Base-by-base conservation (phyloP, 1,140 invertebrate genomes). In the Phymorhynchus buccinoides region DNA sequence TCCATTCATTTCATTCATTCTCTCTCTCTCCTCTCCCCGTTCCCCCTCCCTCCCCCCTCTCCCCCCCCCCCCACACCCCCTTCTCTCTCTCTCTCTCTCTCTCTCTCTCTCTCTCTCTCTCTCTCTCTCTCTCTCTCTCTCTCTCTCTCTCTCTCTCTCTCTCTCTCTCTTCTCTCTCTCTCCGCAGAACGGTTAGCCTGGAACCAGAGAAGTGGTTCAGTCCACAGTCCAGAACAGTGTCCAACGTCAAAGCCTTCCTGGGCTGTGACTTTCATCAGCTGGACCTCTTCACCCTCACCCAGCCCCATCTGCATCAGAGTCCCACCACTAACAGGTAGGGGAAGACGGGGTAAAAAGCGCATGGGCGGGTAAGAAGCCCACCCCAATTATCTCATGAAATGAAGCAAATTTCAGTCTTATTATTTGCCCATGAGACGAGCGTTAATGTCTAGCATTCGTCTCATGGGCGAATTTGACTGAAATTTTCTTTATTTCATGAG, bases 251-350 rank as follows among this genome's bases (percentile, higher is more conserved):
- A 30, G 14, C 30, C 18, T 62, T 86, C 66, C 81, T 86, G 30
- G 62, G 35, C 37, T 86, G 85, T 56, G 42, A 83, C 27, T 66
- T 80, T 6, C 30, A 16, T 0, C 30, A 37, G 48, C 7, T 80
- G 37, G 85, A 86, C 62, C 56, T 62, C 30, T n/a, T 32, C 18
- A 80, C 85, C 1, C 41, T 86, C 18, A 84, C 1, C 7, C 85
- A 86, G 77, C 71, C 22, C 52, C 81, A 83, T 56, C 42, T 83
- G 56, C 41, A 12, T 0, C 56, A 16, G 37, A 86, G 85, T 35
- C 6, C 16, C n/a, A 68, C 62, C 41, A 83, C 85, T 9, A 1
- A 1, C 48, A 52, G 48, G 48, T 52, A 52, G 27, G n/a, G n/a
- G n/a, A n/a, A n/a, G n/a, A n/a, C n/a, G n/a, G n/a, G n/a, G n/a